phyloP scores from a whole-genome alignment of 2,888 invertebrate species.

The Conchocele bisecta region DNA sequence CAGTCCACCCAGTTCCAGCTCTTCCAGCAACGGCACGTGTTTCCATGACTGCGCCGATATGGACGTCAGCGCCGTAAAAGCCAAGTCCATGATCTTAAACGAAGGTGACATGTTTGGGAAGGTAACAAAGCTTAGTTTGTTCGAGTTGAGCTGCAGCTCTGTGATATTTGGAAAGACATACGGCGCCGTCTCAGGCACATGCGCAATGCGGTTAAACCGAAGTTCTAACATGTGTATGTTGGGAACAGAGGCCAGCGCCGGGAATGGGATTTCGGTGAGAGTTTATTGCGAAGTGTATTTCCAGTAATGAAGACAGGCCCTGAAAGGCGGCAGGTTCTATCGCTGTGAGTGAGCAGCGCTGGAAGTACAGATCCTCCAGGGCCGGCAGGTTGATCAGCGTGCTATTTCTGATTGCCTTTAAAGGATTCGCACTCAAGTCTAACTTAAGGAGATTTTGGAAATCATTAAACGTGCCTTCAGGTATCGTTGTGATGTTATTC shows the following conservation, averaged over 20 bases:
- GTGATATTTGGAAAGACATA: neutral
- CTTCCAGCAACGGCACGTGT: constrained; percentile 1
- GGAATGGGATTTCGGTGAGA: too few relatives aligned
- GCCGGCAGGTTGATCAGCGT: too few relatives aligned
- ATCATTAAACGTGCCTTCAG: constrained; percentile 22
- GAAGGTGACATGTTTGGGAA: constrained; percentile 39
- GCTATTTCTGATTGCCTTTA: too few relatives aligned
- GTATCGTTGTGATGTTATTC: constrained; percentile 17
- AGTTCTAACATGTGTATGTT: too few relatives aligned
- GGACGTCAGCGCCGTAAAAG: constrained; percentile 15
- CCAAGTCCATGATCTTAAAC: constrained; percentile 25
- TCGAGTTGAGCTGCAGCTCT: constrained; percentile 15
- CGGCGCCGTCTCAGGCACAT: too few relatives aligned
- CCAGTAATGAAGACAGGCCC: too few relatives aligned
- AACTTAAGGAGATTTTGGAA: constrained; percentile 11
- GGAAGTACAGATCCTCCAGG: constrained; percentile 33
- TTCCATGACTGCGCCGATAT: constrained; percentile 25
- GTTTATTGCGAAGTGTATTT: too few relatives aligned
- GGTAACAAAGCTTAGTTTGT: too few relatives aligned
- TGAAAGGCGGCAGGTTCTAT: too few relatives aligned
- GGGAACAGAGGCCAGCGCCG: too few relatives aligned
- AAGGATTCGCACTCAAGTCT: too few relatives aligned
- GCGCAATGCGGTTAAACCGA: too few relatives aligned
- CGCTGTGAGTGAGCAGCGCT: constrained; percentile 10
- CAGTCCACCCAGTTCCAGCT: constrained; percentile 22